A percentile compares a stretch with the other conserved stretches of the same genome.
Conservation (phyloP, 2,797 vertebrate species). For the Clangula hyemalis region DNA sequence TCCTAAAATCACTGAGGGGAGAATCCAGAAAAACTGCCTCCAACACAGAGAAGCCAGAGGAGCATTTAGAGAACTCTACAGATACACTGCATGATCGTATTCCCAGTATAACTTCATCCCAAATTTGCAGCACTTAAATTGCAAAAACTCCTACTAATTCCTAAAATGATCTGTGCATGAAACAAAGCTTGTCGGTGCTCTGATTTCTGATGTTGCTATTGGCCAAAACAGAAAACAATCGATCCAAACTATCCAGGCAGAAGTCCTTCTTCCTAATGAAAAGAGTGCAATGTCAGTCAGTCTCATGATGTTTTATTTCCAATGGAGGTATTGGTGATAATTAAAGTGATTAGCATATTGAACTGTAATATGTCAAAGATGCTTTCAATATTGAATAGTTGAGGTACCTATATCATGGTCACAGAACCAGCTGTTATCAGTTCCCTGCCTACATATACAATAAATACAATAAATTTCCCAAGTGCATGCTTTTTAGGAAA, state of each 20-base stretch:
- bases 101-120: background rate
- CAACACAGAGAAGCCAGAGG: background rate
- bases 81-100: background rate
- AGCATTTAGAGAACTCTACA: slow-evolving; percentile 6
- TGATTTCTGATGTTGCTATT: background rate
- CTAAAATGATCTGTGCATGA: background rate
- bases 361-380: background rate
- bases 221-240: background rate
- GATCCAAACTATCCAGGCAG: background rate
- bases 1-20: background rate
- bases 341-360: background rate
- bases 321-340: background rate
- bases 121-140: slow-evolving; percentile 12
- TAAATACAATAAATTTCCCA: background rate
- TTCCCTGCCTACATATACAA: background rate
- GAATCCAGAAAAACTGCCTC: background rate
- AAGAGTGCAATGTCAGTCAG: background rate
- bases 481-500: background rate
- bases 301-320: background rate
- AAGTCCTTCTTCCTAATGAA: background rate
- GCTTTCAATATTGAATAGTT: background rate
- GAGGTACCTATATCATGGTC: background rate
- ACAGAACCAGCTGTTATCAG: background rate
- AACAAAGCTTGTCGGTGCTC: background rate
- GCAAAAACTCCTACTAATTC: background rate